Evolutionary conservation across 2,888 invertebrate genomes (phyloP), one percentile per base, ranked within the genome.

Genomic region (Panopea generosa): DNA sequence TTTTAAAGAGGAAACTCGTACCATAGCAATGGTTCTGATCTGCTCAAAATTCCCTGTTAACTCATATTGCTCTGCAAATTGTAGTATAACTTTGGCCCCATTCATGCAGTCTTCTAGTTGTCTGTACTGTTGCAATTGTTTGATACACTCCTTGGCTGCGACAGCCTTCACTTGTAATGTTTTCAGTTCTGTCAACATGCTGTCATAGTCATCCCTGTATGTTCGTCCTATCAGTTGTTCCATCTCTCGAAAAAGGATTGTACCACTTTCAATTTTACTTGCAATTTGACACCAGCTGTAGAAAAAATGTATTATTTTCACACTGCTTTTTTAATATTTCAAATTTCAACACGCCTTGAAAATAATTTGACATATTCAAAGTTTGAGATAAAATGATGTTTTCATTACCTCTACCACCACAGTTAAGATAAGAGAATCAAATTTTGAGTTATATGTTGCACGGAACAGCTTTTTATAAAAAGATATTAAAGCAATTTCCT

Each of bases 121-220:
- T 11, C 72, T 62, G 47, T 67, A 83, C 45, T 77, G 68, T n/a
- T 71, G 22, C 24, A 86, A 43, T 57, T 86, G 86, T n/a, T 68
- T n/a, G 1, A 82, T 52, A 24, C 84, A 55, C 9, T 11, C 16
- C 9, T 7, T 16, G 16, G 16, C 16, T 7, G 16, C 40, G 16
- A 16, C 16, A 38, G 55, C 49, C 4, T 26, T 38, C 4, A 52
- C 43, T 11, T 14, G 11, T 14, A 7, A 7, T 20, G 26, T 27
- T 16, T 43, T 47, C 2, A 79, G 38, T 9, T 53, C 65, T 50
- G 75, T 4, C 14, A 6, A 16, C 56, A 73, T 50, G 9, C 20
- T 20, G 0, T 61, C 45, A 24, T 56, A 61, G 22, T 67, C 50
- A 6, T 67, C 61, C n/a, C 27, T 33, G 49, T 38, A 67, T 22